Base-by-base conservation (phyloP, 2,797 vertebrate genomes). In the Aplochiton taeniatus region DNA sequence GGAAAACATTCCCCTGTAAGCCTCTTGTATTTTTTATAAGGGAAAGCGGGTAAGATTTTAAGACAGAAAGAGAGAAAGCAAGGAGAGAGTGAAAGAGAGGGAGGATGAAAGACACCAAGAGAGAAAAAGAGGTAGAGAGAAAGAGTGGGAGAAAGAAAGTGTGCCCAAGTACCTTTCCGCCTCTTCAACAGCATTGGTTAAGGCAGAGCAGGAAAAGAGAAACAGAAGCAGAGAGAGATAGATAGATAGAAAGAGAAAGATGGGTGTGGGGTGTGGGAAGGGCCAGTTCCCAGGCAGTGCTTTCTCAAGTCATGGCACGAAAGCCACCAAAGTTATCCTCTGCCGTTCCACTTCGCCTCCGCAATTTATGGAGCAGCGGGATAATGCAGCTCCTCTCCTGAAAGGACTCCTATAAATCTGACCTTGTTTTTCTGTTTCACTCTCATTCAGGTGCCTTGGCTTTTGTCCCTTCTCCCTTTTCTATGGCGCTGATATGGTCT, bases 381-480 rank as follows among this genome's bases (percentile, higher is more conserved):
- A 77, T 74, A 83, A 79, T 66, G 61, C 72, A 57, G 59, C 56
- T 68, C 63, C 70, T 58, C 73, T 72, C 62, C 47, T 58, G 71
- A 78, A 83, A 78, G 67, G 61, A 69, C 78, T 60, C 41, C 43
- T 69, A 73, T 85, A 81, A 85, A 83, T 83, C 80, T 79, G 41
- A 49, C 65, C 65, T 69, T 69, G 69, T 72, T 78, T 83, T 75
- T 78, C 66, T 68, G 63, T 59, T 31, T 65, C 49, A 58, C 61
- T 58, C 58, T 65, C 58, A 50, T 72, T 73, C 68, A 76, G 68
- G 64, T 73, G 66, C 71, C 73, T 65, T 63, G 50, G 59, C 63
- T 62, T 61, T 61, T 68, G 58, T 56, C 44, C 55, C 53, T 20
- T 59, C 53, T 46, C 4, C 50, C 65, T 70, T 48, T 69, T 62